phyloP scores from a whole-genome alignment of 2,888 invertebrate species.

The Mythimna pallens region DNA sequence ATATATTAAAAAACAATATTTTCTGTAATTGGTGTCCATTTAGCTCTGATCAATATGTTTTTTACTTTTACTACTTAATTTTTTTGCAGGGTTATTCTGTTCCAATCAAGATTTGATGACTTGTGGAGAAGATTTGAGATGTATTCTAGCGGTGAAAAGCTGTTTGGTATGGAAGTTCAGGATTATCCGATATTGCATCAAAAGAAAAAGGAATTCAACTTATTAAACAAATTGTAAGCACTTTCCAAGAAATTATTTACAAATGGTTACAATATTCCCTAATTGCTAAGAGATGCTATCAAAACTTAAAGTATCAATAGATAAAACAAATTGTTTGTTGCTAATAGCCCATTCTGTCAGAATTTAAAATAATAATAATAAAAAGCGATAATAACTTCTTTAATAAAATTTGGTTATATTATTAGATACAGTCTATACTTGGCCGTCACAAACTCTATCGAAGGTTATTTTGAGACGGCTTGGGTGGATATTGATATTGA shows the following conservation, averaged over 20 bases:
- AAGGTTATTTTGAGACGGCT: conserved; percentile 95
- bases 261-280: background rate
- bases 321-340: background rate
- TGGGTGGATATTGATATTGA: conserved; percentile 97
- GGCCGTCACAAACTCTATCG: conserved; percentile 95
- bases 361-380: background rate
- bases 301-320: no score
- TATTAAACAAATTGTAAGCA: conserved; percentile 95
- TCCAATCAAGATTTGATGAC: conserved; percentile 95
- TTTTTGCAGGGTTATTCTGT: conserved; percentile 91
- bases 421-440: conserved; percentile 92
- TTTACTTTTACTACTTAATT: background rate
- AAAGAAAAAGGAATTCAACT: conserved; percentile 95
- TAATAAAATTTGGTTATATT: background rate
- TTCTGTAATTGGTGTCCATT: background rate
- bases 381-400: background rate
- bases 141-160: conserved; percentile 95
- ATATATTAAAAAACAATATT: background rate
- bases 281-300: no score
- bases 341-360: background rate
- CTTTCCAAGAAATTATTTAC: background rate
- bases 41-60: background rate
- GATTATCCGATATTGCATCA: conserved; percentile 95
- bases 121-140: conserved; percentile 95
- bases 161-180: conserved; percentile 96